Conservation (phyloP, 2,888 invertebrate species). For the Synanthedon myopaeformis region DNA sequence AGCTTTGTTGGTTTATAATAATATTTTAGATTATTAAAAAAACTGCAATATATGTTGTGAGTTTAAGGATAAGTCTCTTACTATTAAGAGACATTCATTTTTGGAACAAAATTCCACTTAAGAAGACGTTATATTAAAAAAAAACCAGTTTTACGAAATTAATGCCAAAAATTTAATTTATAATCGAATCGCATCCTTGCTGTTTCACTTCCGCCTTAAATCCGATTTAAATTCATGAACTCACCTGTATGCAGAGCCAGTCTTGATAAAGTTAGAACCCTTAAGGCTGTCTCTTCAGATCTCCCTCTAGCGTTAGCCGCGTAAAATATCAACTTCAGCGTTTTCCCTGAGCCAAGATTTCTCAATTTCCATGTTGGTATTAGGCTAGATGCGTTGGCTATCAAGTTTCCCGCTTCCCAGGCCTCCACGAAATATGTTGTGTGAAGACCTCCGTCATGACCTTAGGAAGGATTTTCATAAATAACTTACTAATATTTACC, state of each 20-base stretch:
- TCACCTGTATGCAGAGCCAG: slow-evolving; percentile 54
- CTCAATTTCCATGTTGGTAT: slow-evolving; percentile 81
- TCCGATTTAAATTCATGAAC: slow-evolving; percentile 2
- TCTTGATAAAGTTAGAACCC: slow-evolving; percentile 46
- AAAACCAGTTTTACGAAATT: no score
- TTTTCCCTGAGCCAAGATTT: slow-evolving; percentile 82
- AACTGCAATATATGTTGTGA: no score
- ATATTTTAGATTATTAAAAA: no score
- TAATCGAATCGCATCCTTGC: neutral
- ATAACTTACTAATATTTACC: no score
- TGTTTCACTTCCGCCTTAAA: neutral
- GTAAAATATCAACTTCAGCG: slow-evolving; percentile 82
- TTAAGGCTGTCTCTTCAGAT: slow-evolving; percentile 74
- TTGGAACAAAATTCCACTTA: no score
- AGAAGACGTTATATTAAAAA: no score
- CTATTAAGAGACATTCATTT: no score
- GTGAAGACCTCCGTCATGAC: slow-evolving; percentile 83
- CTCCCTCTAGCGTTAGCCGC: slow-evolving; percentile 86
- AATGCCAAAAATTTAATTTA: no score
- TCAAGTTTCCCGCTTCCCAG: slow-evolving; percentile 70
- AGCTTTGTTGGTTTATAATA: no score
- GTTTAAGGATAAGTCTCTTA: no score
- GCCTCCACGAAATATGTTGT: slow-evolving; percentile 81
- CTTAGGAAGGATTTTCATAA: slow-evolving; percentile 23
- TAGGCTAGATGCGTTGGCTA: slow-evolving; percentile 77